phyloP scores from a whole-genome alignment of 1,140 invertebrate species.

The Apis dorsata region DNA sequence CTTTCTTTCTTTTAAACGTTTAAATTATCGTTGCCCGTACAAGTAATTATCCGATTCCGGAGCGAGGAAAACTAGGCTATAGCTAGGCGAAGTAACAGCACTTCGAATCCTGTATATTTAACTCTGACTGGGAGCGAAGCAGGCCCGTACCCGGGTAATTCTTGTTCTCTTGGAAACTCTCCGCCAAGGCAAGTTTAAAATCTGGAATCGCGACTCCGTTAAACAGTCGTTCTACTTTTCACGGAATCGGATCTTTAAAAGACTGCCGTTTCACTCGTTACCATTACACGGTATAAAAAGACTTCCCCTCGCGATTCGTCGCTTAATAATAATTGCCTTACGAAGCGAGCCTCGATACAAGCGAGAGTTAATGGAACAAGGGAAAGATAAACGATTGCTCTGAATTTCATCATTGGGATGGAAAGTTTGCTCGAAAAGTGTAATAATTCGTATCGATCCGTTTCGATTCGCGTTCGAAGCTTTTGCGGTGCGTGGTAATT shows the following conservation, averaged over 20 bases:
- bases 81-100: background rate
- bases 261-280: background rate
- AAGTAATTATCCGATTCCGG: slow-evolving; percentile 21
- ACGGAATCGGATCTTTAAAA: background rate
- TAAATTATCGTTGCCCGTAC: slow-evolving; percentile 14
- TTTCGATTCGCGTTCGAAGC: too few relatives aligned
- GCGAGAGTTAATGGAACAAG: too few relatives aligned
- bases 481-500: too few relatives aligned
- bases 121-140: background rate
- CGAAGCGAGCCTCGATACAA: too few relatives aligned
- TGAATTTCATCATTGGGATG: too few relatives aligned
- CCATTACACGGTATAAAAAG: background rate
- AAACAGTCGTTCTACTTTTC: slow-evolving; percentile 1
- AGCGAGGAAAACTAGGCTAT: background rate
- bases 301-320: background rate
- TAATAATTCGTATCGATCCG: too few relatives aligned
- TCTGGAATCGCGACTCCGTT: slow-evolving; percentile 9
- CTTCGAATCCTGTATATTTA: slow-evolving; percentile 26
- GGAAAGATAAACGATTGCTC: too few relatives aligned
- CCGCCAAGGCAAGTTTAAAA: background rate
- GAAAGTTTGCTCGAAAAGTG: too few relatives aligned
- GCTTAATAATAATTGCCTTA: background rate
- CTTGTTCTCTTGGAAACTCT: slow-evolving; percentile 14
- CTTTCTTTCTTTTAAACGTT: background rate
- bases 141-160: background rate